Evolutionary conservation across 2,113 vertebrate species (phyloP), one percentile per base, ranked within the genome.

Genomic region (Nerophis lumbriciformis): DNA sequence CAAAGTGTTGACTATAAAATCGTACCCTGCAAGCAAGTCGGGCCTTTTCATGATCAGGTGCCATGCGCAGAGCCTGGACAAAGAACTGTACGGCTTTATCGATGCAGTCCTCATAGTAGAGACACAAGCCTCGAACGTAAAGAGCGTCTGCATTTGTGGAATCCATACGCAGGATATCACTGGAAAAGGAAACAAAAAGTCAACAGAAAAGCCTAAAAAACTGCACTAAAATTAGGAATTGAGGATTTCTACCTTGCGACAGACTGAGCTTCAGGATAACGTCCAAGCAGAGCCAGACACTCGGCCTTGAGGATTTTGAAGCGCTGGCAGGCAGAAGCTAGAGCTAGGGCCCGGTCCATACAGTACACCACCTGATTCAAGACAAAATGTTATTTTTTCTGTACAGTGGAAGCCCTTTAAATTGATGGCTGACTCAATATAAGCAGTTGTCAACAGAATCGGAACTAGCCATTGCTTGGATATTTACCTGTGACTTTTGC

Each of bases 241-340:
- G 13, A 12, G 10, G 6, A 10, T 36, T 45, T 44, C 36, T 74
- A 97, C 96, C 95, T 98, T 48, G 94, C 95, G 45, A 98, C 95
- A 19, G 95, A 98, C 83, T 98, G 96, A 37, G 96, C 95, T 72
- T 98, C 96, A 0, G 94, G 92, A 69, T 98, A 97, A 68, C 95
- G 92, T 45, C 96, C 96, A 63, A 98, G 82, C 58, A 98, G 76
- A 0, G 96, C 94, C 68, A 98, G 90, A 83, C 96, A 98, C 73
- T 98, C 96, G 0, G 95, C 95, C 86, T 98, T 98, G 64, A 95
- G 91, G 83, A 98, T 95, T 83, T 97, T 98, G 85, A 98, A 97
- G 42, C 94, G 92, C 71, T 97, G 95, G 75, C 96, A 98, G 10
- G 93, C 92, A 8, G 93, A 88, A 55, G 96, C 94, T 42, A 94